Conservation (phyloP, 53 echinoderm and acorn worm genomes). For the Antedon mediterranea region DNA sequence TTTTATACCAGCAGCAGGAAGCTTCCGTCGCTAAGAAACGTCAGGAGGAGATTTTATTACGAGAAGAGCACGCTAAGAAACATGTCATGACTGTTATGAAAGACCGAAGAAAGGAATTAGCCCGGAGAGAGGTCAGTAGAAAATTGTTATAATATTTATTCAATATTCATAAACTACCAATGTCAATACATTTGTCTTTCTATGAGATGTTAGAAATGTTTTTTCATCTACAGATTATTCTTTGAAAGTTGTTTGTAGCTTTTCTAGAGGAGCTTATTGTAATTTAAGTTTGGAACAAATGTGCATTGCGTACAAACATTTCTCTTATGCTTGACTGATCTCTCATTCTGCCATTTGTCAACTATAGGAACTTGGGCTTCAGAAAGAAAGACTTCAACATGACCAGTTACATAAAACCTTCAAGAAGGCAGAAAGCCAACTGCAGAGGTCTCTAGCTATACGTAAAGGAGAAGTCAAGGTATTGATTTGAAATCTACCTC, state of each 20-base stretch:
- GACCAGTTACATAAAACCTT: constrained; percentile 88
- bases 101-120: constrained; percentile 73
- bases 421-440: constrained; percentile 86
- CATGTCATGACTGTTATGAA: constrained; percentile 94
- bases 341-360: constrained; percentile 3
- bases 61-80: constrained; percentile 71
- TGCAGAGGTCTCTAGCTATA: constrained; percentile 54
- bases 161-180: too few species aligned
- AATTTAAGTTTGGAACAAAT: too few species aligned
- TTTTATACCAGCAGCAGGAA: constrained; percentile 93
- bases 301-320: too few species aligned
- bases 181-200: too few species aligned
- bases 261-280: too few species aligned
- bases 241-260: too few species aligned
- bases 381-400: constrained; percentile 81
- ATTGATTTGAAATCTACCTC: not conserved
- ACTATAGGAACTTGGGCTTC: constrained; percentile 75
- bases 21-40: constrained; percentile 46
- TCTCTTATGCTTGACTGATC: too few species aligned
- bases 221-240: too few species aligned
- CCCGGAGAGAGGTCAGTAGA: constrained; percentile 77
- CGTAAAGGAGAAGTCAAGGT: constrained; percentile 95
- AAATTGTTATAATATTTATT: too few species aligned
- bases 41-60: constrained; percentile 70
- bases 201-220: too few species aligned